Conservation (phyloP, 2,797 vertebrate species). For the Natrix natrix region DNA sequence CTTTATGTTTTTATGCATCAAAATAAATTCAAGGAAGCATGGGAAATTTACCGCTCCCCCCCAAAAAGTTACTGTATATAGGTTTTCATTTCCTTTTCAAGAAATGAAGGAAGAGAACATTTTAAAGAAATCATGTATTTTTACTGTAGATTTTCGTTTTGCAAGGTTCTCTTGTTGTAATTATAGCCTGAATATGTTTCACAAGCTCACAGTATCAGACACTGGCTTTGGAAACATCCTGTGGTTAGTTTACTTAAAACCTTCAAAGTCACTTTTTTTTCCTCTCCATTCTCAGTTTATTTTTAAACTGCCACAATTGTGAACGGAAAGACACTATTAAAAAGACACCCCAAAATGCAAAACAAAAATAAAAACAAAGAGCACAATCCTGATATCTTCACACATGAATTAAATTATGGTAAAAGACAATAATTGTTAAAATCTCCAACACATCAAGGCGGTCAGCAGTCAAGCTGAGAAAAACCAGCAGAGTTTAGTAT, state of each 20-base stretch:
- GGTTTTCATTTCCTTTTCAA: constrained; percentile 5
- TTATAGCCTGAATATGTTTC: constrained; percentile 63
- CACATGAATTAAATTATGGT: neutral
- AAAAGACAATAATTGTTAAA: neutral
- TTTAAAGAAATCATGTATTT: neutral
- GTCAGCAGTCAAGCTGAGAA: neutral
- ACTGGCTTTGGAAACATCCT: constrained; percentile 37
- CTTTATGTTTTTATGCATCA: neutral
- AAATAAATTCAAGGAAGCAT: constrained; percentile 4
- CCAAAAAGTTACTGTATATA: neutral
- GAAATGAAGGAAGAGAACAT: constrained; percentile 8
- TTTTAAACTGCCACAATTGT: constrained; percentile 4
- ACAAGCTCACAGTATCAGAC: constrained; percentile 57
- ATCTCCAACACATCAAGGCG: neutral
- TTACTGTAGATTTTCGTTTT: constrained; percentile 40
- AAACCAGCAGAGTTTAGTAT: neutral
- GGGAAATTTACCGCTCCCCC: constrained; percentile 28
- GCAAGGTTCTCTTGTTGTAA: constrained; percentile 57
- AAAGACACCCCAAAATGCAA: neutral
- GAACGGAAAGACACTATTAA: neutral
- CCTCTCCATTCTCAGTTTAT: neutral
- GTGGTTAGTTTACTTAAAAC: constrained; percentile 11
- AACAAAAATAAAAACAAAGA: neutral
- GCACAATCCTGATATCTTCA: neutral
- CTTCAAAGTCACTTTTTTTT: neutral